A percentile compares a stretch with the other conserved stretches of the same genome.
phyloP scores from a whole-genome alignment of 2,888 invertebrate genomes.

The Chloromyia formosa region DNA sequence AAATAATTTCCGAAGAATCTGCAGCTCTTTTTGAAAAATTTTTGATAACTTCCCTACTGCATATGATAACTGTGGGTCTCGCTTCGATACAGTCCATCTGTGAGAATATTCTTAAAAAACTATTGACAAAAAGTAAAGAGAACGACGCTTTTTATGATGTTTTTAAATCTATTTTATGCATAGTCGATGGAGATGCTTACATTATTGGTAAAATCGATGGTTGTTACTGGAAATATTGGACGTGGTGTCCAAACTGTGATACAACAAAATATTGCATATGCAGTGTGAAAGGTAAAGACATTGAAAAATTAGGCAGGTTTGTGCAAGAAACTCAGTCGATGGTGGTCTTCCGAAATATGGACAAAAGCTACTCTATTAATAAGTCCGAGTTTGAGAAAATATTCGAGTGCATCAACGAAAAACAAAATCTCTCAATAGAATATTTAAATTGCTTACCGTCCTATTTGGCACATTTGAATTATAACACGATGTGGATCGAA shows the following conservation, averaged over 20 bases:
- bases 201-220: conserved; percentile 13
- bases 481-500: conserved; percentile 39
- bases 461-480: conserved; percentile 41
- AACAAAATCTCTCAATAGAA: neutral
- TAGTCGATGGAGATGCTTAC: neutral
- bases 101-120: conserved; percentile 18
- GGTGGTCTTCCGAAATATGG: neutral
- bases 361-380: conserved; percentile 10
- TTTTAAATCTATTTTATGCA: conserved; percentile 10
- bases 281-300: neutral
- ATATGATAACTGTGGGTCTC: conserved; percentile 35
- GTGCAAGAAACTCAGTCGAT: conserved; percentile 7
- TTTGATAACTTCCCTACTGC: conserved; percentile 35
- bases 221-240: conserved; percentile 1
- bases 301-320: neutral
- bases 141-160: neutral
- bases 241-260: conserved; percentile 17
- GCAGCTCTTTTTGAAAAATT: conserved; percentile 5
- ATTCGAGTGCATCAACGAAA: neutral
- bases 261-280: neutral
- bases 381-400: conserved; percentile 18
- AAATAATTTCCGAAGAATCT: neutral
- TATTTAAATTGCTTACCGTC: conserved; percentile 45
- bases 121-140: neutral
- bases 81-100: conserved; percentile 32